phyloP scores from a whole-genome alignment of 1,140 invertebrate species.

The Yoshiicerus persimilis region DNA sequence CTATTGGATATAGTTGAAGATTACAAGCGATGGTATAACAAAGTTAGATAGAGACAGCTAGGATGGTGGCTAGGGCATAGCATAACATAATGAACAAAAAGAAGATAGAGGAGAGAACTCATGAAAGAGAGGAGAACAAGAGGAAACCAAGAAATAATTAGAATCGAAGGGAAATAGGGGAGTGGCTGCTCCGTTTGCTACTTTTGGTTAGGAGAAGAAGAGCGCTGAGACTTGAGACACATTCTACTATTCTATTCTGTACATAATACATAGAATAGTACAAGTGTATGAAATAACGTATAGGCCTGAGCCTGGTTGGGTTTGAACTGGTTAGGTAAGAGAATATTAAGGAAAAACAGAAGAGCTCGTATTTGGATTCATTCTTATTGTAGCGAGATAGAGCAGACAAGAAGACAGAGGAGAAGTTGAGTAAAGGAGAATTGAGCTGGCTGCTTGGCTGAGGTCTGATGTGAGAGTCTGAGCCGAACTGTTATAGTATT shows the following conservation, averaged over 20 bases:
- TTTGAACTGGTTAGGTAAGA: neutral
- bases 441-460: neutral
- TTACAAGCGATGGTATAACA: neutral
- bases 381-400: neutral
- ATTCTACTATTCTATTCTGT: neutral
- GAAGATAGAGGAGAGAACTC: neutral
- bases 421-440: neutral
- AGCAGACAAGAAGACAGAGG: neutral
- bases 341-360: neutral
- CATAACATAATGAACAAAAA: neutral
- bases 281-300: neutral
- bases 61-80: neutral
- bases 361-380: neutral
- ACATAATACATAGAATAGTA: neutral
- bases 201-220: neutral
- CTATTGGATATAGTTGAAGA: neutral
- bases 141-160: slow-evolving; percentile 35
- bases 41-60: neutral
- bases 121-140: slow-evolving; percentile 22
- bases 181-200: neutral
- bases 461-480: neutral
- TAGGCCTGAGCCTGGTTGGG: neutral
- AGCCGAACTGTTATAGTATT: neutral
- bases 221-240: neutral
- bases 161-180: slow-evolving; percentile 36